Evolutionary conservation across 2,888 invertebrate genomes (phyloP), one percentile per base, ranked within the genome.

Genomic region (Platynereis dumerilii): DNA sequence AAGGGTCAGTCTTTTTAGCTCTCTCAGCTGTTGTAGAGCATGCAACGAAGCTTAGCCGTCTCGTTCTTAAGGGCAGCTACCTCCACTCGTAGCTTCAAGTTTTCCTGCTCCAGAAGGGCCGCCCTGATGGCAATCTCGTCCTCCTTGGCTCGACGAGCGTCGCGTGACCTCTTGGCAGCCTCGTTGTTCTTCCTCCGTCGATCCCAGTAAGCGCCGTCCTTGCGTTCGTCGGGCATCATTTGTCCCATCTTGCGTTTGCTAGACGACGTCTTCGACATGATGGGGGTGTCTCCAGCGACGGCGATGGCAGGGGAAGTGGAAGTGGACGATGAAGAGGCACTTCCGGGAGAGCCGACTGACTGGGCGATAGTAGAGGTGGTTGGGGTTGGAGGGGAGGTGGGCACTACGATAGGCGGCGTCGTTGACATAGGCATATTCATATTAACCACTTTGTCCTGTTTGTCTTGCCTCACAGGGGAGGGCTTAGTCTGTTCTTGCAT

Each of bases 151-250:
- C 94, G 88, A 66, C 96, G 87, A 0, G 94, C 90, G 77, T 97
- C 96, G 2, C 97, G 87, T 0, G 95, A 96, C 73, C 94, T 88
- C 83, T 97, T 97, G 0, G 96, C 97, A 0, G 97, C 96, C 69
- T 91, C 92, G 81, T 97, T 97, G 83, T 97, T 97, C 79, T 93
- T 92, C 71, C 91, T 88, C 7, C 96, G 86, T 63, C 94, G 89
- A 75, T 93, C 94, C 86, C 91, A 91, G 80, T 97, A 96, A 0
- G 91, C 89, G 1, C 91, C 91, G 80, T 95, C 93, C 76, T 92
- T 87, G 64, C 82, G 76, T 2, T 80, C 80, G 45, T 85, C 84
- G 1, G 83, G 83, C 44, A 83, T 66, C 7, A 75, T 70, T 26
- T 76, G 70, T 1, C 79, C 79, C 24, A 78, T 71, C 63, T 77